These are phyloP conservation scores for Schizothorax lantsangensis DNA, from an alignment of 2,797 vertebrate species.

Conservation along the genomic window DNA sequence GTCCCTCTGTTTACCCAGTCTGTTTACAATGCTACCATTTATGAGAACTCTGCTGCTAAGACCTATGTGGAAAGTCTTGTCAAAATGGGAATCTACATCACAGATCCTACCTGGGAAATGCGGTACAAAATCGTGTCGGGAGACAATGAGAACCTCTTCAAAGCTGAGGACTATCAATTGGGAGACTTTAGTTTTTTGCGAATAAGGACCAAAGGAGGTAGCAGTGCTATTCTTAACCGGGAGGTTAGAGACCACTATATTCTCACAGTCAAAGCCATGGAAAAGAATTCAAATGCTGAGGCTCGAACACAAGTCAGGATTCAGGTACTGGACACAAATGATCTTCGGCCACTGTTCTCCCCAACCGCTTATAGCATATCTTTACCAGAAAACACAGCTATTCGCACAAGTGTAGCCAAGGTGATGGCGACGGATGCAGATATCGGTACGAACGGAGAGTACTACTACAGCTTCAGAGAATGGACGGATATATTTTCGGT, in stretches of 20 bases:
- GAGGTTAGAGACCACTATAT: slow-evolving; percentile 96
- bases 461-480: slow-evolving; percentile 97
- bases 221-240: slow-evolving; percentile 95
- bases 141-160: slow-evolving; percentile 97
- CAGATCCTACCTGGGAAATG: slow-evolving; percentile 88
- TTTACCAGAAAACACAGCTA: slow-evolving; percentile 90
- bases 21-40: slow-evolving; percentile 94
- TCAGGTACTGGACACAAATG: slow-evolving; percentile 97
- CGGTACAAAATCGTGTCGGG: slow-evolving; percentile 98
- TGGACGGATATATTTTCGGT: slow-evolving; percentile 96
- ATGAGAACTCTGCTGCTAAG: slow-evolving; percentile 98
- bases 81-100: slow-evolving; percentile 95
- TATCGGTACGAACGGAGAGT: slow-evolving; percentile 97
- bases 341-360: slow-evolving; percentile 95
- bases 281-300: slow-evolving; percentile 87
- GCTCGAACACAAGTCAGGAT: slow-evolving; percentile 87
- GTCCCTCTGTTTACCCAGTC: slow-evolving; percentile 88
- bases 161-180: slow-evolving; percentile 94
- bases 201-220: slow-evolving; percentile 99
- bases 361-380: slow-evolving; percentile 96
- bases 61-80: slow-evolving; percentile 92
- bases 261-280: slow-evolving; percentile 91
- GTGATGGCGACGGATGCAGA: slow-evolving; percentile 97
- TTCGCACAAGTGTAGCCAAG: slow-evolving; percentile 91
- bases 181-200: slow-evolving; percentile 98